A percentile compares a stretch with the other conserved stretches of the same genome.
Conservation (phyloP, 2,113 vertebrate genomes). For the Syrmaticus mikado region DNA sequence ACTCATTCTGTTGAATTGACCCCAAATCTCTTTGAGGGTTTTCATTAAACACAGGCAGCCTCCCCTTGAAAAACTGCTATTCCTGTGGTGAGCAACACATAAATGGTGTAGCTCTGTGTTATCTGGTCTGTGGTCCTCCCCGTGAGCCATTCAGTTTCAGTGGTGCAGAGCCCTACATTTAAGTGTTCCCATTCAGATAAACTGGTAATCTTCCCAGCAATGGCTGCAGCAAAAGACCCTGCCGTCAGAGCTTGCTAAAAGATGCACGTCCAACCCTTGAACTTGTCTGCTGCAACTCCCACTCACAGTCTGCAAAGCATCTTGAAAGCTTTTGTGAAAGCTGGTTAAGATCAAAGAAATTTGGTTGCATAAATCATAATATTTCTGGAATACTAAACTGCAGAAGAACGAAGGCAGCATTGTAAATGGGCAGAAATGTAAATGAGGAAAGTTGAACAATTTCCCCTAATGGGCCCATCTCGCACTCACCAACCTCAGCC, state of each 20-base stretch:
- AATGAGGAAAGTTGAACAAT: background rate
- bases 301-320: background rate
- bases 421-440: background rate
- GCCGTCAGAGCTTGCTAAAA: background rate
- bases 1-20: background rate
- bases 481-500: accelerated
- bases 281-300: background rate
- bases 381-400: conserved; percentile 1
- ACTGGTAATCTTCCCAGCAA: background rate
- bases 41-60: background rate
- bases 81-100: background rate
- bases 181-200: background rate
- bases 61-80: background rate
- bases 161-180: background rate
- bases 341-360: conserved; percentile 37
- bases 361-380: conserved; percentile 1
- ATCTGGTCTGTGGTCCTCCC: accelerated
- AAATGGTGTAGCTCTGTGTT: background rate
- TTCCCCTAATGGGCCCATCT: background rate
- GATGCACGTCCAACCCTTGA: background rate
- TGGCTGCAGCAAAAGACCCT: background rate
- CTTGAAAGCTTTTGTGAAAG: conserved; percentile 30
- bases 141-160: background rate
- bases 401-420: background rate
- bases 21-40: background rate